Evolutionary conservation across 2,888 invertebrate genomes (phyloP), one percentile per base, ranked within the genome.

Genomic region (Eudasyphora cyanicolor): DNA sequence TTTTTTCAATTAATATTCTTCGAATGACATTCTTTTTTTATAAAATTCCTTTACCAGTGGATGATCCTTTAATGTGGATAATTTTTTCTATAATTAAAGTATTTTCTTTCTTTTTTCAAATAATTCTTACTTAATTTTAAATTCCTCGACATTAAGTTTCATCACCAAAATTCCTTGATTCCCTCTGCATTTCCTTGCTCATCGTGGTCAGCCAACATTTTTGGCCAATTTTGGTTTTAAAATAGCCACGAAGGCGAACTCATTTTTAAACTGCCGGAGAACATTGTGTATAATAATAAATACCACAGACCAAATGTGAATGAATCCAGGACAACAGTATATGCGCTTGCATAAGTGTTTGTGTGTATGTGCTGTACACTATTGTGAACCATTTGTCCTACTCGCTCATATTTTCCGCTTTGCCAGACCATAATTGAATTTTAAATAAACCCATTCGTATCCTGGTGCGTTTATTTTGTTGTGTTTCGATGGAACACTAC

Each of bases 361-460:
- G 17, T 79, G 27, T 51, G 29, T 73, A 35, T 74, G 71, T 78
- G 27, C 62, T 51, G 78, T 78, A 80, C 82, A 76, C 76, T 67
- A 81, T 70, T 79, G 67, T 76, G 80, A 45, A 82, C 70, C 75
- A 85, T 82, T 82, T 76, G 82, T 73, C 81, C 81, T 84, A 45
- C 76, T 81, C 73, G 81, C 76, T 78, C 75, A 79, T 76, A 70
- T 67, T 82, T 85, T 83, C 81, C 83, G 81, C 78, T 75, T 77
- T 62, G 14, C 76, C 71, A 80, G 81, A 84, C 87, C 88, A 89
- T 91, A 91, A 91, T 91, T 91, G 91, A 91, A 91, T 91, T 91
- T 91, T 91, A 90, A 91, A 91, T 91, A 91, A 91, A 90, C 89
- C 89, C 78, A 71, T 78, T 77, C 77, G 69, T 71, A 62, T 24